A percentile compares a stretch with the other conserved stretches of the same genome.
phyloP scores from a whole-genome alignment of 2,797 vertebrate species.

The Peromyscus melanophrys region DNA sequence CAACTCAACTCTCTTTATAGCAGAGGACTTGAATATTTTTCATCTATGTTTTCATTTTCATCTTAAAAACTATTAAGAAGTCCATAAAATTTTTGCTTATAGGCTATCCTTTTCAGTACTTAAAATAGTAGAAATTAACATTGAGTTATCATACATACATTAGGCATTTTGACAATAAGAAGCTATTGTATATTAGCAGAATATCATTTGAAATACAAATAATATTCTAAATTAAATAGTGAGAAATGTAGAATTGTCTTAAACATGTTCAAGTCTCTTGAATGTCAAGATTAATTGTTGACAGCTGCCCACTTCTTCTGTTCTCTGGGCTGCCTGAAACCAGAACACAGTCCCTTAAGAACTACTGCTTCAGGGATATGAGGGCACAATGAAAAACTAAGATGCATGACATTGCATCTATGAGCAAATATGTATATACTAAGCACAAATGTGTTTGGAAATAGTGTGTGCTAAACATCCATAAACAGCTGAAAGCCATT shows the following conservation, averaged over 20 bases:
- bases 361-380: neutral
- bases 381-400: neutral
- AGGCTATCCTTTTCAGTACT: neutral
- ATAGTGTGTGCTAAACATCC: neutral
- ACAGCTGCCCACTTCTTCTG: neutral
- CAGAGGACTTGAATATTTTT: neutral
- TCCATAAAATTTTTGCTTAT: slow-evolving; percentile 22
- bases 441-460: slow-evolving; percentile 54
- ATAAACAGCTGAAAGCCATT: neutral
- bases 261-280: slow-evolving; percentile 21
- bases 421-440: neutral
- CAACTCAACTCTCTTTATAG: neutral
- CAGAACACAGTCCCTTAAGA: neutral
- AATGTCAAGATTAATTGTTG: neutral
- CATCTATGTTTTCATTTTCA: neutral
- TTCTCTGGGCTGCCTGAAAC: neutral
- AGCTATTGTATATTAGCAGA: neutral
- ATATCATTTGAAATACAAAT: slow-evolving; percentile 9
- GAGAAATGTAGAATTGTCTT: neutral
- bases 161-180: slow-evolving; percentile 40
- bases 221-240: slow-evolving; percentile 39
- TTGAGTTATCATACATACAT: neutral
- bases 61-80: slow-evolving; percentile 45
- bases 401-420: neutral
- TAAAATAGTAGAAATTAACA: slow-evolving; percentile 33